A percentile compares a stretch with the other conserved stretches of the same genome.
These are phyloP conservation scores for Engystomops pustulosus DNA, from an alignment of 2,113 vertebrate genomes.

Conservation along the genomic window DNA sequence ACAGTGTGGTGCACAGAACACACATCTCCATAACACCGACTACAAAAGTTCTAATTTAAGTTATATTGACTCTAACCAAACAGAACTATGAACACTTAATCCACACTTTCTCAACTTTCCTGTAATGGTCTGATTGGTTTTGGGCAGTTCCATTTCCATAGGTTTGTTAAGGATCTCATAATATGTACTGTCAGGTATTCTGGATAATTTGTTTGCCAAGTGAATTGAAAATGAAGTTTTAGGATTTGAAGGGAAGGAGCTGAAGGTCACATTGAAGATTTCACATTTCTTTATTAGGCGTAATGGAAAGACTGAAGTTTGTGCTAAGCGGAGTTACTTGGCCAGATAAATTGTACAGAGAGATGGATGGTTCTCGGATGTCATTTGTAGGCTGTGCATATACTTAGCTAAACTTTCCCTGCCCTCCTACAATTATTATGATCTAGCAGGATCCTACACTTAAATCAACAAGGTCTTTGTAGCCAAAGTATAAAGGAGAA, in stretches of 20 bases:
- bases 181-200: constrained; percentile 48
- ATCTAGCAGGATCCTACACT: constrained; percentile 18
- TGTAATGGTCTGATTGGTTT: constrained; percentile 37
- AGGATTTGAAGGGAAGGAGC: constrained; percentile 39
- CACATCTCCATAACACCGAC: not conserved
- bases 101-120: constrained; percentile 19
- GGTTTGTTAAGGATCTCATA: constrained; percentile 45
- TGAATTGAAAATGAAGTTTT: constrained; percentile 47
- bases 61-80: constrained; percentile 34
- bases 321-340: constrained; percentile 45
- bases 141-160: constrained; percentile 21
- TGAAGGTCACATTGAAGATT: constrained; percentile 50
- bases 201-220: constrained; percentile 47
- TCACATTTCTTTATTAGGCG: constrained; percentile 40
- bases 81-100: constrained; percentile 38
- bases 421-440: not conserved
- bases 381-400: constrained; percentile 22
- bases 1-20: not conserved
- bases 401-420: constrained; percentile 8
- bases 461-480: constrained; percentile 39
- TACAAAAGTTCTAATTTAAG: not conserved
- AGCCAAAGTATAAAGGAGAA: constrained; percentile 24
- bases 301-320: constrained; percentile 47
- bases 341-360: constrained; percentile 37
- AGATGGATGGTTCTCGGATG: constrained; percentile 36